Percentiles rank a stretch among this genome's conserved stretches.
phyloP scores from a whole-genome alignment of 37 sponge, comb jelly and placozoan genomes.

The Geodia barretti region DNA sequence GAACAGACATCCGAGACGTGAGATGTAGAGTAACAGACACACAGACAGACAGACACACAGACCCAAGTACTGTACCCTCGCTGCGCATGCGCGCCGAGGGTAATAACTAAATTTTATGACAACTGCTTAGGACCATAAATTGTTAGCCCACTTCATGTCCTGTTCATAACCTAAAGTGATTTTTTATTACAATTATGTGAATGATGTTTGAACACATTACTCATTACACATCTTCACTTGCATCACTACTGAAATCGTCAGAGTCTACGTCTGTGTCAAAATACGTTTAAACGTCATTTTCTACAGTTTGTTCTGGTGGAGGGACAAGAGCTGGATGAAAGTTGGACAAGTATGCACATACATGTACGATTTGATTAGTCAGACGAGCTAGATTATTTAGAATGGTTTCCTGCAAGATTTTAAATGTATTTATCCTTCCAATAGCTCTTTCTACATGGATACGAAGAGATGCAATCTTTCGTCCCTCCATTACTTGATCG shows the following conservation, averaged over 20 bases:
- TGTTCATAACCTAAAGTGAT: not conserved
- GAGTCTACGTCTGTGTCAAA: slow-evolving; percentile 2
- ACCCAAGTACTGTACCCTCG: too few species aligned
- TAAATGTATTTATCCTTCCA: slow-evolving; percentile 49
- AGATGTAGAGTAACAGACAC: too few species aligned
- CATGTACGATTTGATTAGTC: slow-evolving; percentile 54
- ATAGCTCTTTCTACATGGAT: slow-evolving; percentile 75
- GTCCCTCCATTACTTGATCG: slow-evolving; percentile 45
- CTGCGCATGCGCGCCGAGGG: too few species aligned
- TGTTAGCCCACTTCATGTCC: slow-evolving; percentile 56
- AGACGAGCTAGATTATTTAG: slow-evolving; percentile 45
- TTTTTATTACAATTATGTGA: not conserved
- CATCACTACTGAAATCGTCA: slow-evolving; percentile 1
- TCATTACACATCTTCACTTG: not conserved
- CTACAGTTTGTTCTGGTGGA: not conserved
- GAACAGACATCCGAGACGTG: too few species aligned
- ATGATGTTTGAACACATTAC: too few species aligned
- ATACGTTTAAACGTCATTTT: slow-evolving; percentile 17
- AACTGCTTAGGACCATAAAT: slow-evolving; percentile 66
- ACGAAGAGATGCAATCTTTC: slow-evolving; percentile 51
- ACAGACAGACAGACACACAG: too few species aligned
- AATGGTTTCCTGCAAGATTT: slow-evolving; percentile 40
- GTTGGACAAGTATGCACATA: slow-evolving; percentile 65
- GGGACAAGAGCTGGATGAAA: slow-evolving; percentile 65
- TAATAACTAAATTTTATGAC: slow-evolving; percentile 52